phyloP scores from a whole-genome alignment of 2,797 vertebrate genomes.

The Loriculus beryllinus region DNA sequence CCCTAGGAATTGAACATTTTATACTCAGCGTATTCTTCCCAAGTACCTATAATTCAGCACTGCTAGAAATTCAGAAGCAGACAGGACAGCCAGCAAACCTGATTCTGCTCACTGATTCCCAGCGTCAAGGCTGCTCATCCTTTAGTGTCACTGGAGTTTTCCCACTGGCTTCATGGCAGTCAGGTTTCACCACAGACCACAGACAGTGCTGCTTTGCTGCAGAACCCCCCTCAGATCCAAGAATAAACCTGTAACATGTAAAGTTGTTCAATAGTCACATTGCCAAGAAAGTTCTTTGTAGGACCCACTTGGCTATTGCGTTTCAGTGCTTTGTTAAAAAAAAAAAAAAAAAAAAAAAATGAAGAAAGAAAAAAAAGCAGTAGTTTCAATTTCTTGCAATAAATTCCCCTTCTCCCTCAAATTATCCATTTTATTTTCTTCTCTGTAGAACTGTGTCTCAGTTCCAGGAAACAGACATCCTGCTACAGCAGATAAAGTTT shows the following conservation, averaged over 20 bases:
- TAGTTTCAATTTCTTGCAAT: neutral
- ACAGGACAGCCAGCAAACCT: neutral
- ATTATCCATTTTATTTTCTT: neutral
- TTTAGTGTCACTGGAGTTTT: neutral
- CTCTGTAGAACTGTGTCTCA: neutral
- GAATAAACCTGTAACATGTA: neutral
- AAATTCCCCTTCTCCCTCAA: neutral
- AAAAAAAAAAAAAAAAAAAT: neutral
- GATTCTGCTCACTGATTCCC: neutral
- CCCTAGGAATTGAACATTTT: neutral
- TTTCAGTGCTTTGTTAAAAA: neutral
- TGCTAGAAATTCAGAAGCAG: neutral
- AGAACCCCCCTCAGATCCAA: neutral
- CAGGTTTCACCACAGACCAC: neutral
- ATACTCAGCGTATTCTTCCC: neutral
- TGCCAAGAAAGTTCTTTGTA: neutral
- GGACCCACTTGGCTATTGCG: neutral
- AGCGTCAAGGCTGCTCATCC: neutral
- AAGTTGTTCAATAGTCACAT: neutral
- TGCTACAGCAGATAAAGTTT: neutral
- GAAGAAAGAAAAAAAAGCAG: too few relatives aligned
- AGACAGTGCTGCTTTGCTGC: neutral
- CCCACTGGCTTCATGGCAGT: neutral
- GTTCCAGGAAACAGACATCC: neutral
- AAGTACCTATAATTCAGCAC: neutral